These are phyloP conservation scores for Gandaritis pyraliata DNA, from an alignment of 2,888 invertebrate species.

Conservation along the genomic window DNA sequence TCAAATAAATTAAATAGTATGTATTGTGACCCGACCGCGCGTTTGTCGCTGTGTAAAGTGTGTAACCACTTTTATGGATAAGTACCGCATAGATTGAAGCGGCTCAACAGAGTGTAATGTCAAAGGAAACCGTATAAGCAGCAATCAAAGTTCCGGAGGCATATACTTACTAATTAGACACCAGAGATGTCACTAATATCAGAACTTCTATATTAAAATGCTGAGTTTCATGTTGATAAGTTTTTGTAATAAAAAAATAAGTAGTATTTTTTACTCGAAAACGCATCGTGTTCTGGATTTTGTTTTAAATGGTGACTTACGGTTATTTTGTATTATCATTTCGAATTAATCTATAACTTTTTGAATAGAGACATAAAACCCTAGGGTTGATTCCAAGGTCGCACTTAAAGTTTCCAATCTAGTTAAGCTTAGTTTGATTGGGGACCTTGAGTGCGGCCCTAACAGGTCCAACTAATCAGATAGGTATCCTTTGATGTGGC, in stretches of 20 bases:
- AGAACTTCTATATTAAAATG: background rate
- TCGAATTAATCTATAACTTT: no score
- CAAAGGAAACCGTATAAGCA: constrained; percentile 6
- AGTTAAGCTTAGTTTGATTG: constrained; percentile 4
- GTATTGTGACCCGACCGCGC: no score
- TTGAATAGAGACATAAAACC: background rate
- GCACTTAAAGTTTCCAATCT: background rate
- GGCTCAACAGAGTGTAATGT: constrained; percentile 2
- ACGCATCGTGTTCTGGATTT: no score
- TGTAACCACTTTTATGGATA: background rate
- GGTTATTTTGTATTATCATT: no score
- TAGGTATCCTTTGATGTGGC: constrained; percentile 20
- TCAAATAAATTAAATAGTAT: no score
- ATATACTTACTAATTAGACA: background rate
- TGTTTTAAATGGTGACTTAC: no score
- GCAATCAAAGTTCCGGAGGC: constrained; percentile 8
- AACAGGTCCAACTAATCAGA: constrained; percentile 13
- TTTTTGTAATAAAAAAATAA: no score
- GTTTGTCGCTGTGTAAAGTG: background rate
- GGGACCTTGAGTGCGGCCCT: constrained; percentile 3
- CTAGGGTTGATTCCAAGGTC: background rate
- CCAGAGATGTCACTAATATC: background rate
- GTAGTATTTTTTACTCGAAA: no score
- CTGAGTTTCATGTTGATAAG: no score
- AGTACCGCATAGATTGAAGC: background rate